Conservation (phyloP, 2,113 vertebrate species). For the Rhea americana region DNA sequence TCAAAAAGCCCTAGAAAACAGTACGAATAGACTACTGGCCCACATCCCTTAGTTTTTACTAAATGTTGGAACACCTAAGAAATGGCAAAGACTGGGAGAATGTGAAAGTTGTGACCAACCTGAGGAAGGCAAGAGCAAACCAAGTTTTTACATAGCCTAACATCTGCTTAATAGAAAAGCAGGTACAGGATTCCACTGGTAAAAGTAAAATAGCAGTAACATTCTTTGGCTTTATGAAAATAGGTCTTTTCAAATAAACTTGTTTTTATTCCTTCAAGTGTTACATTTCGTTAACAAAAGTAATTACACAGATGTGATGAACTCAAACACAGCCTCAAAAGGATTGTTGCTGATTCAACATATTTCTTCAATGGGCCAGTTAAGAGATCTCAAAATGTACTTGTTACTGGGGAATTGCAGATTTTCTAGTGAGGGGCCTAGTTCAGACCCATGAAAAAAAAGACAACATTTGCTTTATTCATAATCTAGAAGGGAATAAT, state of each 20-base stretch:
- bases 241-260: neutral
- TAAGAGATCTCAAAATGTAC: neutral
- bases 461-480: neutral
- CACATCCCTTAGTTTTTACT: neutral
- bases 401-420: neutral
- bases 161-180: fast-evolving
- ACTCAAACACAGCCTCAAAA: neutral
- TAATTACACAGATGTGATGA: neutral
- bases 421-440: neutral
- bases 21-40: neutral
- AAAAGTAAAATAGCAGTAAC: neutral
- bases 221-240: neutral
- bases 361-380: neutral
- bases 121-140: neutral
- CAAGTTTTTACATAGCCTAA: neutral
- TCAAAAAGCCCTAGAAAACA: neutral
- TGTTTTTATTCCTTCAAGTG: neutral
- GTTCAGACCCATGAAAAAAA: neutral
- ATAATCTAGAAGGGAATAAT: neutral
- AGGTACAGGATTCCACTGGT: neutral
- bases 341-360: neutral
- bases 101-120: neutral
- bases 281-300: neutral
- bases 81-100: too few relatives aligned
- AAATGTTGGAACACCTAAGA: neutral